Evolutionary conservation across 2,888 invertebrate genomes (phyloP).

Genomic region (Hydriomena furcata): DNA sequence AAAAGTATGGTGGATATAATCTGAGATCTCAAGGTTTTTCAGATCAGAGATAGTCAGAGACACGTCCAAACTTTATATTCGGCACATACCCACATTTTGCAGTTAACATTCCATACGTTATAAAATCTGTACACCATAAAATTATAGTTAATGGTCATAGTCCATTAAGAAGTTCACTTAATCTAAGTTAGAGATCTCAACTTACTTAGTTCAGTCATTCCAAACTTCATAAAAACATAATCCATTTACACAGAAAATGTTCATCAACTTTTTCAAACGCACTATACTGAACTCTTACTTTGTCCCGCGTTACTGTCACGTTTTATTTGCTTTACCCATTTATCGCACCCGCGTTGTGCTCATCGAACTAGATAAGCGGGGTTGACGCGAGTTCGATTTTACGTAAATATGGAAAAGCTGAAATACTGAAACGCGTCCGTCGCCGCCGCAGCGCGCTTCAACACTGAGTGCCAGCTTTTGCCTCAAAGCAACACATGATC

Average conservation of each 20-base stretch:
- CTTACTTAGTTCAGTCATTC: conserved; percentile 76
- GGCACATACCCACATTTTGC: too few relatives aligned
- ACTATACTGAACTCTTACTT: conserved; percentile 35
- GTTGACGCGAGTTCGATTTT: conserved; percentile 40
- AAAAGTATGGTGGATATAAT: too few relatives aligned
- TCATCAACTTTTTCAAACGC: conserved; percentile 44
- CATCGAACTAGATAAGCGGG: conserved; percentile 51
- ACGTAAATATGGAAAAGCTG: conserved; percentile 24
- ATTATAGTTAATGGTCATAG: too few relatives aligned
- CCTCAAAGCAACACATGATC: conserved; percentile 76
- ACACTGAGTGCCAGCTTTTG: conserved; percentile 62
- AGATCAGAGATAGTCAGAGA: too few relatives aligned
- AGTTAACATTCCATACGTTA: too few relatives aligned
- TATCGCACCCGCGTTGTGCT: conserved; percentile 51
- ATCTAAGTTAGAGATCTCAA: conserved; percentile 29
- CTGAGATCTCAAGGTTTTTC: too few relatives aligned
- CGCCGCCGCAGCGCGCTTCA: conserved; percentile 52
- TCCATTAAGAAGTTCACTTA: too few relatives aligned
- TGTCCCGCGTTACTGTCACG: conserved; percentile 41
- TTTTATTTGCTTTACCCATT: conserved; percentile 46
- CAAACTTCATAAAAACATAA: conserved; percentile 65
- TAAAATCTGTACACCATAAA: too few relatives aligned
- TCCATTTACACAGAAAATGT: conserved; percentile 55
- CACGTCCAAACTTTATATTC: too few relatives aligned
- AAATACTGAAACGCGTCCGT: conserved; percentile 45